These are phyloP conservation scores for Muricea muricata DNA, from an alignment of 92 coral and sea anemone genomes.

Conservation along the genomic window DNA sequence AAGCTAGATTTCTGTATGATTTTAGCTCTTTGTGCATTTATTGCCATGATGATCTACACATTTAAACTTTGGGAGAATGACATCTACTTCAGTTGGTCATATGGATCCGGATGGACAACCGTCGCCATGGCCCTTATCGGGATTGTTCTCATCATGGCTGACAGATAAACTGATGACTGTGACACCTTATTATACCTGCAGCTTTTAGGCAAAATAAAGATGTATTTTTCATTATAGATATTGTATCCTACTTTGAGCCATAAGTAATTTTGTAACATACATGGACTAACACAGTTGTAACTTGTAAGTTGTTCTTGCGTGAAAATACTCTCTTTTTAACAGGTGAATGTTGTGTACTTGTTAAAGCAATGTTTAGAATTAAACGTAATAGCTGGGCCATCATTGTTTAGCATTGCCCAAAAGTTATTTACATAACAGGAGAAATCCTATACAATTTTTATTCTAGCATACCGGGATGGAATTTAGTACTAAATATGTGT, in stretches of 20 bases:
- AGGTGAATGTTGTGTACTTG: too few species aligned
- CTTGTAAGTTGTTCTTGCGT: neutral
- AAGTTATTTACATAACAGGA: too few species aligned
- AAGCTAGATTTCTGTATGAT: neutral
- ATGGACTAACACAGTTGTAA: neutral
- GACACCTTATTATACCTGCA: neutral
- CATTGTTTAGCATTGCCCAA: too few species aligned
- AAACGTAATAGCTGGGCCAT: too few species aligned
- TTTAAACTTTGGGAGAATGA: slow-evolving; percentile 88
- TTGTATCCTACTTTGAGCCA: neutral
- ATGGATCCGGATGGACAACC: slow-evolving; percentile 98
- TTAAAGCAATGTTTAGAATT: too few species aligned
- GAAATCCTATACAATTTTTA: too few species aligned
- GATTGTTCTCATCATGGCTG: slow-evolving; percentile 90
- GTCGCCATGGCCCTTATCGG: slow-evolving; percentile 96
- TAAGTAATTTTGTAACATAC: neutral
- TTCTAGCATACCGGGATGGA: too few species aligned
- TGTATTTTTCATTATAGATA: neutral
- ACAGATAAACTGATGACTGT: slow-evolving; percentile 69
- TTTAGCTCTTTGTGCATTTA: slow-evolving; percentile 79
- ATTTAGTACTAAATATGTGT: too few species aligned
- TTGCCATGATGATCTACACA: slow-evolving; percentile 90
- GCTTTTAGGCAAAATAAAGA: neutral
- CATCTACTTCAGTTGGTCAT: slow-evolving; percentile 96
- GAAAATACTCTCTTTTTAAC: too few species aligned